Conservation (phyloP, 1,140 invertebrate species). For the Charaxes varanes region DNA sequence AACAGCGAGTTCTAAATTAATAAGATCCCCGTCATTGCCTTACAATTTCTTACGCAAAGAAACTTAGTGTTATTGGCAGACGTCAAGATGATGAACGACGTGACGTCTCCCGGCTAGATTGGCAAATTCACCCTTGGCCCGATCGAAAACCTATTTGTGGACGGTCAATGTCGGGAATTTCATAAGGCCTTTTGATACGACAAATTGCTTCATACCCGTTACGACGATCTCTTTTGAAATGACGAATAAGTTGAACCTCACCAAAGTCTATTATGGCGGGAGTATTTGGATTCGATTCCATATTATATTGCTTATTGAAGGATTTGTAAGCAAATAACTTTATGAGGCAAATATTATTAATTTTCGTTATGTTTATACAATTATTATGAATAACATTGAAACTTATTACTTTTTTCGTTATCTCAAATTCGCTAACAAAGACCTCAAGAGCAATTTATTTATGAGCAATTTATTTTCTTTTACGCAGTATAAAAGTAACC, state of each 20-base stretch:
- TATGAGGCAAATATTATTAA: too few relatives aligned
- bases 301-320: too few relatives aligned
- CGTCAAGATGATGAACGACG: constrained; percentile 46
- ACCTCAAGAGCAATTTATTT: too few relatives aligned
- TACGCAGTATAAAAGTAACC: too few relatives aligned
- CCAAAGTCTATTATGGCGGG: too few relatives aligned
- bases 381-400: too few relatives aligned
- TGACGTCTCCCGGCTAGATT: constrained; percentile 18
- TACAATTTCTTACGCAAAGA: constrained; percentile 38
- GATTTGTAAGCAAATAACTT: too few relatives aligned
- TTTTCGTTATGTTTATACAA: too few relatives aligned
- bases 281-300: too few relatives aligned
- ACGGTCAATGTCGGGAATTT: constrained; percentile 28
- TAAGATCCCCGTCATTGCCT: constrained; percentile 29
- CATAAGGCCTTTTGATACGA: constrained; percentile 22
- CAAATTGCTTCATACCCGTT: constrained; percentile 15
- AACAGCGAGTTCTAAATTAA: constrained; percentile 12
- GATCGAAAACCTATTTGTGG: constrained; percentile 29
- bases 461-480: too few relatives aligned
- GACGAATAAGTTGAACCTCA: constrained; percentile 4
- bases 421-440: too few relatives aligned
- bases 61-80: constrained; percentile 54
- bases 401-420: too few relatives aligned
- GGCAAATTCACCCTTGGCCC: constrained; percentile 13
- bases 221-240: constrained; percentile 8